These are phyloP conservation scores for Chydorus sphaericus DNA, from an alignment of 2,888 invertebrate species.

Conservation along the genomic window DNA sequence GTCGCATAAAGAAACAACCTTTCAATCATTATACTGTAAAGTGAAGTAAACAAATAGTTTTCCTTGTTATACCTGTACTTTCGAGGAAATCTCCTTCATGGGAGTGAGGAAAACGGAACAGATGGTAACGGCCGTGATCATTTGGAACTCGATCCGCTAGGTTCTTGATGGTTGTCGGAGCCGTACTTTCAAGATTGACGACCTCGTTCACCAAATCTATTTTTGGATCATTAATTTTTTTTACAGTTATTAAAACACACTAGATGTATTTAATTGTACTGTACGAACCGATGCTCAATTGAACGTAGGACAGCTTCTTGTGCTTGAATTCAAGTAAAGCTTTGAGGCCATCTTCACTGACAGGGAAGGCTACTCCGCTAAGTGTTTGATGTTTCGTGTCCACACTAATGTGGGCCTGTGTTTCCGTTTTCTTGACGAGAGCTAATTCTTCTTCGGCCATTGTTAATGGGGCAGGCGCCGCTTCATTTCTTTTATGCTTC, in stretches of 20 bases:
- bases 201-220: slow-evolving; percentile 70
- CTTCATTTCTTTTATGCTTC: slow-evolving; percentile 56
- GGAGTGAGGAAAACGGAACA: slow-evolving; percentile 78
- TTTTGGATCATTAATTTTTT: neutral
- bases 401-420: slow-evolving; percentile 56
- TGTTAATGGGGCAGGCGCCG: slow-evolving; percentile 80
- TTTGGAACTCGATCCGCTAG: slow-evolving; percentile 66
- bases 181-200: slow-evolving; percentile 64
- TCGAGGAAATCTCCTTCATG: slow-evolving; percentile 84
- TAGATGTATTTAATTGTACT: neutral
- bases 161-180: slow-evolving; percentile 47
- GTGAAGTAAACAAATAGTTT: neutral
- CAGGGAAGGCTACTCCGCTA: slow-evolving; percentile 76
- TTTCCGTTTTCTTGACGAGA: slow-evolving; percentile 55
- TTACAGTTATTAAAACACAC: too few relatives aligned
- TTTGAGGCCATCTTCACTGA: slow-evolving; percentile 60
- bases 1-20: neutral
- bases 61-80: slow-evolving; percentile 48
- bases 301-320: slow-evolving; percentile 73
- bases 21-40: neutral
- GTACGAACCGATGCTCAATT: slow-evolving; percentile 59
- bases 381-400: slow-evolving; percentile 77
- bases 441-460: slow-evolving; percentile 70
- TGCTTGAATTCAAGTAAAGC: slow-evolving; percentile 57
- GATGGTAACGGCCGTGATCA: slow-evolving; percentile 77